Base-by-base conservation (phyloP, 2,113 vertebrate species). In the Hirundichthys speculiger region DNA sequence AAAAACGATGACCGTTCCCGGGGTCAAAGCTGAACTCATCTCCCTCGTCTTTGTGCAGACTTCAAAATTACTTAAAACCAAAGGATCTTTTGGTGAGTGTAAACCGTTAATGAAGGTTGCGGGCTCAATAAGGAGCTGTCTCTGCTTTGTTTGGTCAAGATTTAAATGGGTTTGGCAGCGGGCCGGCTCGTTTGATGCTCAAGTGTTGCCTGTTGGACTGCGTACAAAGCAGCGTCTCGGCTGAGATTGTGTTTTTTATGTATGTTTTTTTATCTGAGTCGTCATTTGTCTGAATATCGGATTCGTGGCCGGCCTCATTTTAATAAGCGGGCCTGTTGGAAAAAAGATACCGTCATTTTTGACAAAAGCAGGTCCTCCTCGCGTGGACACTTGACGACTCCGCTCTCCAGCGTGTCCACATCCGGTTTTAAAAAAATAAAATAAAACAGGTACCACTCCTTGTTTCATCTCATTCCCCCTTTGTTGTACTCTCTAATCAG, bases 131-230 rank as follows among this genome's bases (percentile, higher is more conserved):
- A 81, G 64, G 39, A 78, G 77, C 64, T 65, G 66, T 71, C 84
- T 77, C 65, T 52, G 61, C 60, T 85, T 80, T 84, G 72, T 84
- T 80, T 75, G 79, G 79, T 73, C 53, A 64, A 73, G 84, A 86
- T 80, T 84, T 83, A 84, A 88, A 85, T 73, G 77, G 66, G 66
- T 75, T 73, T 87, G 86, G 80, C 84, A 75, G 58, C 1, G 20
- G 47, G 81, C 78, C 87, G 20, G 76, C 65, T 74, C 56, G 53
- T 87, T 79, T 56, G 73, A 83, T 24, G 22, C 66, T 73, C 21
- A 62, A 65, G 76, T 69, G 71, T 77, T 75, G 80, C 73, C 69
- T 77, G 55, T 76, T 63, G 54, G 71, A 78, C 20, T 19, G 57
- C 43, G 51, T 63, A 64, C 64, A 59, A 79, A 81, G 61, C 15